Evolutionary conservation across 2,888 invertebrate species (phyloP).

Genomic region (Drosophila atripex): DNA sequence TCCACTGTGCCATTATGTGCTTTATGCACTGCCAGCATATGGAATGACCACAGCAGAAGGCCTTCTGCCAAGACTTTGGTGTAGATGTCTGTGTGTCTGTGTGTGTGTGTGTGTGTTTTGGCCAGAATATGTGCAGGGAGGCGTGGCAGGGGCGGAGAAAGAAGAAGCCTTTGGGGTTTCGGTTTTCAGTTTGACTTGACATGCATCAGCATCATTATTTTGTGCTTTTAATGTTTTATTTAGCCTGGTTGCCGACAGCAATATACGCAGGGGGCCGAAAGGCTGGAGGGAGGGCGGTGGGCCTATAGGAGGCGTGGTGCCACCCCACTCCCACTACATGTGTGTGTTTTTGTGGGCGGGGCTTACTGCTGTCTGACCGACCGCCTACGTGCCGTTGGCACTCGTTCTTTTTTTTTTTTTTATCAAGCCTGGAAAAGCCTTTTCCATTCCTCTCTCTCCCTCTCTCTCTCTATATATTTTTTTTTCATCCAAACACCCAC

Average conservation of each 20-base stretch:
- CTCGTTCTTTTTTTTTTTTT: constrained; percentile 44
- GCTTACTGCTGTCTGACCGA: constrained; percentile 57
- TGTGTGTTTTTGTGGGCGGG: constrained; percentile 1
- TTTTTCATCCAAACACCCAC: not conserved
- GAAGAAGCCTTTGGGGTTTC: constrained; percentile 62
- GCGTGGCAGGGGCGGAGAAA: not conserved
- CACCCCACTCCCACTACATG: not conserved
- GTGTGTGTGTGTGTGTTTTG: not conserved
- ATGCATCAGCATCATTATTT: constrained; percentile 77
- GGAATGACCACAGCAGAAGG: constrained; percentile 40
- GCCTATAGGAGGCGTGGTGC: not conserved
- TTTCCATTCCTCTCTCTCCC: not conserved
- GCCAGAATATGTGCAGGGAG: not conserved
- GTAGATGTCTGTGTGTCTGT: no score
- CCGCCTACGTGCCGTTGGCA: constrained; percentile 65
- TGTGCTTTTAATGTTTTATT: constrained; percentile 77
- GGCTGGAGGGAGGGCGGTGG: not conserved
- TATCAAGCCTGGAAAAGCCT: constrained; percentile 7
- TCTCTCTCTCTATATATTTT: not conserved
- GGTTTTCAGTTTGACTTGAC: constrained; percentile 75
- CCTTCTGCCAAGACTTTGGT: constrained; percentile 43
- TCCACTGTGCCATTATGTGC: constrained; percentile 50
- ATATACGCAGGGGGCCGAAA: constrained; percentile 45
- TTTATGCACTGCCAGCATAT: constrained; percentile 20
- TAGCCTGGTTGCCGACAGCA: constrained; percentile 69